phyloP scores from a whole-genome alignment of 2,113 vertebrate species.

The Zapus hudsonius region DNA sequence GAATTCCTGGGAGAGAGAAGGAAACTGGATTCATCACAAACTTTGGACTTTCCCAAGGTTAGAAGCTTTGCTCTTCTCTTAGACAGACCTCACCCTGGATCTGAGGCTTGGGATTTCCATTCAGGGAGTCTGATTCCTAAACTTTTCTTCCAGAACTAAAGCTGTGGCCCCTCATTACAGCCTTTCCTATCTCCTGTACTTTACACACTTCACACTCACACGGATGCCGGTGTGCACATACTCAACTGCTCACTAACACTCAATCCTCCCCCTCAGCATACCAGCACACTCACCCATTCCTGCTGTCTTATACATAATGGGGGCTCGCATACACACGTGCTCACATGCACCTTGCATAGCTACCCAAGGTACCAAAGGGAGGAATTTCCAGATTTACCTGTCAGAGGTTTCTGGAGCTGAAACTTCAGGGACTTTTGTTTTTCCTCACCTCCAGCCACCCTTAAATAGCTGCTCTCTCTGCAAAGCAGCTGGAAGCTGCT shows the following conservation, averaged over 20 bases:
- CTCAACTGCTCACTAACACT: neutral
- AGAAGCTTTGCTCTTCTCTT: too few relatives aligned
- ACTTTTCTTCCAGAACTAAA: neutral
- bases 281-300: neutral
- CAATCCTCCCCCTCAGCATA: neutral
- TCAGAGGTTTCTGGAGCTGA: neutral
- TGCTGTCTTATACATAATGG: neutral
- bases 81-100: too few relatives aligned
- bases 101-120: neutral
- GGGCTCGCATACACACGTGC: neutral
- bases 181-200: neutral
- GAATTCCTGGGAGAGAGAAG: neutral
- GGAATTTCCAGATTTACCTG: slow-evolving; percentile 3
- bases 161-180: neutral
- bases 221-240: neutral
- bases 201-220: too few relatives aligned
- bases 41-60: neutral
- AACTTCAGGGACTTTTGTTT: neutral
- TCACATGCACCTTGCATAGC: neutral
- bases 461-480: slow-evolving; percentile 36
- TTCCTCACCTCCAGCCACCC: neutral
- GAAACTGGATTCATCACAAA: neutral
- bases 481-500: neutral
- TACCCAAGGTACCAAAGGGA: neutral
- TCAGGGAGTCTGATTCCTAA: neutral